Evolutionary conservation across 2,113 vertebrate species (phyloP).

Genomic region (Bostrychus sinensis): DNA sequence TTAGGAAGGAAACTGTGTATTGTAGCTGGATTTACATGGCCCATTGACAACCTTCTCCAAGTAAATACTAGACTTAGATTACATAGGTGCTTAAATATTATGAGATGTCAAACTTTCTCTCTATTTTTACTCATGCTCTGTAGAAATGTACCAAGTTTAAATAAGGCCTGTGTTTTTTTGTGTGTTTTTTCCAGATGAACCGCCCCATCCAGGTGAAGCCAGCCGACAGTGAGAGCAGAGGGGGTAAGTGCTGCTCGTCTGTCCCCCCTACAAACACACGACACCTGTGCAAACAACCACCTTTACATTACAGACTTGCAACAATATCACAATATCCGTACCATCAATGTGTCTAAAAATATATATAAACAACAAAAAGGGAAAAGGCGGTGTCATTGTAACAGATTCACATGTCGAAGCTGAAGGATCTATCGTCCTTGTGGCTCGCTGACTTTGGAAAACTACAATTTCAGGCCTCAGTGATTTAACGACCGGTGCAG

Average conservation of each 20-base stretch:
- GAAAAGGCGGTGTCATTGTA: not conserved
- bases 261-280: conserved; percentile 52
- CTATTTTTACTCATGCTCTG: not conserved
- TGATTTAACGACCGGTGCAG: conserved; percentile 12
- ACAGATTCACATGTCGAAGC: conserved; percentile 1
- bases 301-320: not conserved
- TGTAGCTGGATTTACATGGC: not conserved
- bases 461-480: conserved; percentile 15
- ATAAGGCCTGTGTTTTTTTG: no score
- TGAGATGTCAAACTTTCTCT: not conserved
- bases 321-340: not conserved
- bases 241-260: conserved; percentile 79
- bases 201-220: conserved; percentile 87
- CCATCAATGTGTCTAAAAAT: not conserved
- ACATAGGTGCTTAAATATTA: no score
- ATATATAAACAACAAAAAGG: not conserved
- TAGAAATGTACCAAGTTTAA: no score
- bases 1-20: not conserved
- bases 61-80: not conserved
- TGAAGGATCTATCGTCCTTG: conserved; percentile 10
- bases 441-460: conserved; percentile 10
- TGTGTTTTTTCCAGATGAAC: conserved; percentile 80
- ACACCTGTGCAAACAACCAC: conserved; percentile 54
- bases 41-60: no score
- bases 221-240: conserved; percentile 86